Evolutionary conservation across 2,797 vertebrate species (phyloP).

Genomic region (Enteromius fasciolatus): DNA sequence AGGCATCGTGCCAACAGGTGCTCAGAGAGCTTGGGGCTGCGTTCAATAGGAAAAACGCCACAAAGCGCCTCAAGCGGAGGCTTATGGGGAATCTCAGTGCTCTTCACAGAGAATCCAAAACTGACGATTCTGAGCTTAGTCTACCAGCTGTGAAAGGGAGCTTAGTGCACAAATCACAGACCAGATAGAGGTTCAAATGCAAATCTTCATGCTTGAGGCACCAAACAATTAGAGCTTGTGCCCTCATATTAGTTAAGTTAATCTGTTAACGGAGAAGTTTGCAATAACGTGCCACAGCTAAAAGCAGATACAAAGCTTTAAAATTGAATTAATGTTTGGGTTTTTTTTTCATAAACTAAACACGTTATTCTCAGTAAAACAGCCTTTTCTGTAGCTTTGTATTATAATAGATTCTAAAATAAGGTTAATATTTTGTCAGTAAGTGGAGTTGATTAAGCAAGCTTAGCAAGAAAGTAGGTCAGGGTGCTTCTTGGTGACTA

Average conservation of each 20-base stretch:
- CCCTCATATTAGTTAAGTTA: neutral
- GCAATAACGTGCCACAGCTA: no score
- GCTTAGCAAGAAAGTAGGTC: neutral
- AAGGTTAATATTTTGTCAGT: neutral
- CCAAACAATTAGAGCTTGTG: slow-evolving; percentile 21
- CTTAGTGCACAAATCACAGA: slow-evolving; percentile 40
- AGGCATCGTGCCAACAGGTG: slow-evolving; percentile 54
- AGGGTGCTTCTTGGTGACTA: neutral
- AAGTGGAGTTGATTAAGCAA: neutral
- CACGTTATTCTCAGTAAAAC: neutral
- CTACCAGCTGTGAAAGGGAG: slow-evolving; percentile 32
- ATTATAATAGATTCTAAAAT: slow-evolving; percentile 3
- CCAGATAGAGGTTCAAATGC: slow-evolving; percentile 31
- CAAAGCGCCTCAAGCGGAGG: slow-evolving; percentile 29
- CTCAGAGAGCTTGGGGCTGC: neutral
- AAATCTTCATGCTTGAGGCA: slow-evolving; percentile 18
- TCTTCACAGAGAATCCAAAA: slow-evolving; percentile 47
- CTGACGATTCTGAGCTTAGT: slow-evolving; percentile 45
- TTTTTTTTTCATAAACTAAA: slow-evolving; percentile 2
- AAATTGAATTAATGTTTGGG: neutral
- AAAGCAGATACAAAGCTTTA: neutral
- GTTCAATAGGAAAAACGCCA: slow-evolving; percentile 39
- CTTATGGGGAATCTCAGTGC: slow-evolving; percentile 45
- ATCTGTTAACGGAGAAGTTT: slow-evolving; percentile 11
- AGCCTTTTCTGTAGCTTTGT: neutral